Conservation (phyloP, 2,113 vertebrate species). For the Pipa parva region DNA sequence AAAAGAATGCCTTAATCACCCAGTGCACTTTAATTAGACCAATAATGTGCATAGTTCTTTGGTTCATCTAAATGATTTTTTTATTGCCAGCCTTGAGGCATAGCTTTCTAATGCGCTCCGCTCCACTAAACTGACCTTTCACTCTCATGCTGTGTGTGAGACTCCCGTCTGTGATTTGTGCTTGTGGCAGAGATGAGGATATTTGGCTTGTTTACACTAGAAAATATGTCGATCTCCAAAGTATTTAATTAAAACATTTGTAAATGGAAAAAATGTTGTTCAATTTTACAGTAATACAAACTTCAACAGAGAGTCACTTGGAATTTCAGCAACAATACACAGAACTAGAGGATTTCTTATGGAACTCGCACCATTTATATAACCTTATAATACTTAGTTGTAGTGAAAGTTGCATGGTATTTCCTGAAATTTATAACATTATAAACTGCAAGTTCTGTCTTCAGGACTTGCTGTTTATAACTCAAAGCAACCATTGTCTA, state of each 20-base stretch:
- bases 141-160: conserved; percentile 15
- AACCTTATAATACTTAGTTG: no score
- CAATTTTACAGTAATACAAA: no score
- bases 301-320: no score
- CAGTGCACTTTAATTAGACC: conserved; percentile 16
- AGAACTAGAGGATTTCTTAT: no score
- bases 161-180: conserved; percentile 4
- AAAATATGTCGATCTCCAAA: neutral
- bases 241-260: conserved; percentile 18
- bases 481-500: no score
- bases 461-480: no score
- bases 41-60: conserved; percentile 12
- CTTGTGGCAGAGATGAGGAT: neutral
- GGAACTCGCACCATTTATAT: no score
- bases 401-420: no score
- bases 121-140: conserved; percentile 27
- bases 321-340: no score
- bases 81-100: conserved; percentile 29
- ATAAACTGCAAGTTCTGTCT: no score
- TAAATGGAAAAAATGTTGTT: no score
- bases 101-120: conserved; percentile 12
- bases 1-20: conserved; percentile 7
- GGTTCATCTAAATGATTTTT: neutral
- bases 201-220: conserved; percentile 4
- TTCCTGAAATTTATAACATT: no score